Conservation (phyloP, 1,140 invertebrate genomes). For the Drosophila miranda region DNA sequence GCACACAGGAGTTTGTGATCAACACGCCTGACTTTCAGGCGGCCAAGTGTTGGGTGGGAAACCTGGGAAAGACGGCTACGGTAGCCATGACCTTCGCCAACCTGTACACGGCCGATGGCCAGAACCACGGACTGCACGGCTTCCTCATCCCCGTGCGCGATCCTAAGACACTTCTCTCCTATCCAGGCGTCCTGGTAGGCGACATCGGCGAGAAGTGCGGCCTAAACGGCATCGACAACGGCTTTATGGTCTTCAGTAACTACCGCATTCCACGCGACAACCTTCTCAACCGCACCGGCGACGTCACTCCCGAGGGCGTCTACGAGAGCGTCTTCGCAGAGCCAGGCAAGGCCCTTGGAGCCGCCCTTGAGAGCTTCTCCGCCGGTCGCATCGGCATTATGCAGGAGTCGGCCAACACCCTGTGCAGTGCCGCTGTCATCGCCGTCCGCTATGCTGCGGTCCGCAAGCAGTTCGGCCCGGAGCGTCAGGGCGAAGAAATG, state of each 20-base stretch:
- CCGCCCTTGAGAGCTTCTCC: slow-evolving; percentile 93
- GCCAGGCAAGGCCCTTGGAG: slow-evolving; percentile 89
- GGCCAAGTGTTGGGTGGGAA: slow-evolving; percentile 97
- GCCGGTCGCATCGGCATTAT: slow-evolving; percentile 90
- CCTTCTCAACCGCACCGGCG: slow-evolving; percentile 93
- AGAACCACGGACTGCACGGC: slow-evolving; percentile 93
- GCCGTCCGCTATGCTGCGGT: slow-evolving; percentile 95
- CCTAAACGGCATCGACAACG: slow-evolving; percentile 95
- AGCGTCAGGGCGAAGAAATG: slow-evolving; percentile 86
- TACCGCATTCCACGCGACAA: slow-evolving; percentile 91
- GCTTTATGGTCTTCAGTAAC: slow-evolving; percentile 93
- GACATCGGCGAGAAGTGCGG: slow-evolving; percentile 96
- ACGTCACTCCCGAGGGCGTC: slow-evolving; percentile 92
- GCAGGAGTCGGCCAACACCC: slow-evolving; percentile 88
- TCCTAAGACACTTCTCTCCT: slow-evolving; percentile 88
- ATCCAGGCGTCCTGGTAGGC: slow-evolving; percentile 88
- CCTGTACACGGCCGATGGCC: slow-evolving; percentile 88
- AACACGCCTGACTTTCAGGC: slow-evolving; percentile 97
- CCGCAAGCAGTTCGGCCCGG: slow-evolving; percentile 93
- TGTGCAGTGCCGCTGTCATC: slow-evolving; percentile 90
- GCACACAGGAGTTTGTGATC: slow-evolving; percentile 91
- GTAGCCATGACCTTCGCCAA: slow-evolving; percentile 95
- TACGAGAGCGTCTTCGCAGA: slow-evolving; percentile 91
- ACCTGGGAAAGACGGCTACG: slow-evolving; percentile 94
- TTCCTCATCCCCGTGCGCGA: slow-evolving; percentile 93